Conservation (phyloP, 2,888 invertebrate species). For the Netelia inedita region DNA sequence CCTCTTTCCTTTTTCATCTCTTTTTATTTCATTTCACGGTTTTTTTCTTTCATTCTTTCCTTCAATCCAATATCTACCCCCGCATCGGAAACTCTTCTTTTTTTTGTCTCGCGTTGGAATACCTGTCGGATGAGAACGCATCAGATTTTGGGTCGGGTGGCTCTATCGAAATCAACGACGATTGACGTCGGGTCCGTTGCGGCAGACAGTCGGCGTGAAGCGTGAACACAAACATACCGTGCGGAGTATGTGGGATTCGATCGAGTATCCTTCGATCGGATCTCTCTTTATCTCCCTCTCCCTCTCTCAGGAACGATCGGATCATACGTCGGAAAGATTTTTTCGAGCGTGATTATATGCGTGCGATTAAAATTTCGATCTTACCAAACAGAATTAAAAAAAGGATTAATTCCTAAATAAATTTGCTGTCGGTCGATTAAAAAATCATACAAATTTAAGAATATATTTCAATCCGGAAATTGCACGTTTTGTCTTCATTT, state of each 20-base stretch:
- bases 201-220: constrained; percentile 63
- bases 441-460: too few species aligned
- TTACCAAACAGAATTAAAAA: too few species aligned
- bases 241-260: constrained; percentile 37
- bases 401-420: too few species aligned
- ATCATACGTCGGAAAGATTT: too few species aligned
- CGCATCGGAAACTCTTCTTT: constrained; percentile 60
- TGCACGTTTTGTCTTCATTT: too few species aligned
- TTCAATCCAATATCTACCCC: constrained; percentile 39
- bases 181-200: constrained; percentile 61
- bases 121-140: constrained; percentile 81
- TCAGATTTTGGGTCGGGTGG: constrained; percentile 53
- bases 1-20: constrained; percentile 59
- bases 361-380: too few species aligned
- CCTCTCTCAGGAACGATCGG: neutral
- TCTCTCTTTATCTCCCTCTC: constrained; percentile 6
- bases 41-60: constrained; percentile 68
- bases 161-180: constrained; percentile 63
- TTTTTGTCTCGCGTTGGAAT: constrained; percentile 79
- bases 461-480: too few species aligned
- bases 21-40: constrained; percentile 41
- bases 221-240: constrained; percentile 41
- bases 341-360: too few species aligned
- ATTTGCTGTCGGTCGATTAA: too few species aligned
- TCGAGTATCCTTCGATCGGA: constrained; percentile 55